Base-by-base conservation (phyloP, 2,888 invertebrate genomes). In the Venusia cambrica region DNA sequence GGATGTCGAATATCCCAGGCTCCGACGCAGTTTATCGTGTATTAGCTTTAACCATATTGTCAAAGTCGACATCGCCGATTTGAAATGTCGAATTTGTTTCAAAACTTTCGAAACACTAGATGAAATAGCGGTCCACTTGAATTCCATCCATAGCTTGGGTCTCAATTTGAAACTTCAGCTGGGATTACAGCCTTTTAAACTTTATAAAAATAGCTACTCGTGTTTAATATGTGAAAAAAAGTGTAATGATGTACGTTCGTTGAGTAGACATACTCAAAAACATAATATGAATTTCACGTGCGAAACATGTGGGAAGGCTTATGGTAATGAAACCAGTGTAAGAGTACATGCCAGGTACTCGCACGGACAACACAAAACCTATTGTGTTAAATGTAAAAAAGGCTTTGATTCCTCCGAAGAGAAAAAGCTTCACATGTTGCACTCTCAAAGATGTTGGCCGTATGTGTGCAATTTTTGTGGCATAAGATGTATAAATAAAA, bases 1-100 rank as follows among this genome's bases (percentile, higher is more conserved):
- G 56, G 45, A 51, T 4, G 36, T 44, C n/a, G 62, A 59, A 8
- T 58, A 63, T 31, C 12, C 22, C 1, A 52, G 28, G 2, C 56
- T 56, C 27, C 45, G 48, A 2, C 40, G 31, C 17, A 28, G 19
- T 19, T 18, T 40, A 7, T 12, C 26, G 6, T 22, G 27, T 21
- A 24, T 40, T 2, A 17, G 18, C 13, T 22, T 35, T 4, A 21
- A 19, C 12, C 38, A 42, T 26, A 35, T 35, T 9, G 13, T 53
- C n/a, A 50, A 49, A 46, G 51, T 45, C 2, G 54, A 51, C 8
- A 51, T 51, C 2, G 50, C 54, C 1, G 46, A 45, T 1, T 38
- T 71, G 1, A 44, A 49, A 1, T 71, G 71, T 21, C 51, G 60
- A 10, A 33, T 59, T 2, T 71, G 71, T 33, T 37, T 33, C 1